Percentiles rank a stretch among this genome's conserved stretches.
Conservation (phyloP, 2,888 invertebrate species). For the Helicoverpa assulta region DNA sequence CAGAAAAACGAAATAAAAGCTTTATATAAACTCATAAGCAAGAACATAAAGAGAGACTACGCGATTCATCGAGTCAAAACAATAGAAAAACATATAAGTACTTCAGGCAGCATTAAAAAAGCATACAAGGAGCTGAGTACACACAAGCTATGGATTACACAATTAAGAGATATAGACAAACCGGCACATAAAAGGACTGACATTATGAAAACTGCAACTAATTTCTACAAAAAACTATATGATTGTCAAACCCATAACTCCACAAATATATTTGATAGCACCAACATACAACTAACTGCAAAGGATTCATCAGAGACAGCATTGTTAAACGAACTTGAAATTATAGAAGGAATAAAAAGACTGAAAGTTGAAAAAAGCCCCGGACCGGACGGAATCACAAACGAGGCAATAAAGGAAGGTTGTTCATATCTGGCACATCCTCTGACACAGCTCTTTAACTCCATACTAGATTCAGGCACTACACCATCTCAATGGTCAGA, state of each 20-base stretch:
- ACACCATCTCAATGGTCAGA: too few species aligned
- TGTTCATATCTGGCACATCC: too few species aligned
- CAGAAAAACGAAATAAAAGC: slow-evolving; percentile 1
- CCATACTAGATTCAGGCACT: too few species aligned
- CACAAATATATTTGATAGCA: not conserved
- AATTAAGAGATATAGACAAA: not conserved
- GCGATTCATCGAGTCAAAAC: too few species aligned
- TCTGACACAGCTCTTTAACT: too few species aligned
- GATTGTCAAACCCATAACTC: not conserved
- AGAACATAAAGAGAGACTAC: too few species aligned
- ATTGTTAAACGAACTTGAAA: not conserved
- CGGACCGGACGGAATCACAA: not conserved
- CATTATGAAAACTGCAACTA: not conserved
- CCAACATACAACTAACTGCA: not conserved
- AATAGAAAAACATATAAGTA: too few species aligned
- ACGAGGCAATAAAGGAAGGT: too few species aligned
- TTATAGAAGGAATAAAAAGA: not conserved
- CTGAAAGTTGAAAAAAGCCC: not conserved
- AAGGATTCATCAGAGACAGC: not conserved
- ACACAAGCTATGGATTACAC: not conserved
- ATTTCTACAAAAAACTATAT: not conserved
- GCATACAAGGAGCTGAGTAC: too few species aligned
- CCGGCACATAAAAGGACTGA: not conserved
- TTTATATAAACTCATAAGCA: slow-evolving; percentile 1
- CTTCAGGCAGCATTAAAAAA: too few species aligned